Evolutionary conservation across 2,888 invertebrate genomes (phyloP).

Genomic region (Ecdyonurus torrentis): DNA sequence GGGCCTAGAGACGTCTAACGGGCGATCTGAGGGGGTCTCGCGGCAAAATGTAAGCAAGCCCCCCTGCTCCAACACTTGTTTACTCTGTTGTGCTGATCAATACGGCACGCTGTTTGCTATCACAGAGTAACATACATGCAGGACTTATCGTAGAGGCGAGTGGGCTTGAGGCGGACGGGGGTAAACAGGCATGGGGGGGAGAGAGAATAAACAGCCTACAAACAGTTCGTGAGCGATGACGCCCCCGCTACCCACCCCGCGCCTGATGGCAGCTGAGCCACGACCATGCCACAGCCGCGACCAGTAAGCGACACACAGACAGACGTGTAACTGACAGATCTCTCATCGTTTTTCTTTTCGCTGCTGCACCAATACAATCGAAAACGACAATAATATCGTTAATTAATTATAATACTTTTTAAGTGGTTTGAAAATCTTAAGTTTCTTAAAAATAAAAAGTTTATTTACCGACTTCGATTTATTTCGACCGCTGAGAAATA

Average conservation of each 20-base stretch:
- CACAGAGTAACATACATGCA: slow-evolving; percentile 5
- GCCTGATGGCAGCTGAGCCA: neutral
- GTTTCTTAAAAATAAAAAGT: slow-evolving; percentile 10
- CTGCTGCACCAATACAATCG: slow-evolving; percentile 12
- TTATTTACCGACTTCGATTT: slow-evolving; percentile 13
- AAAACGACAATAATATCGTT: slow-evolving; percentile 7
- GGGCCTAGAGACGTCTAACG: no score
- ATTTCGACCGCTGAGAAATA: slow-evolving; percentile 7
- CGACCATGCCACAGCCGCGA: neutral
- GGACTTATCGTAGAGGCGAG: slow-evolving; percentile 1
- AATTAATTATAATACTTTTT: slow-evolving; percentile 13
- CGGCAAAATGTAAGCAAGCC: slow-evolving; percentile 4
- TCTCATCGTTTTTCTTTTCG: slow-evolving; percentile 12
- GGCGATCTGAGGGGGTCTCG: neutral
- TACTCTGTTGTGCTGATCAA: slow-evolving; percentile 5
- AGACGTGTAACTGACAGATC: slow-evolving; percentile 12
- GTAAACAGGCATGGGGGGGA: neutral
- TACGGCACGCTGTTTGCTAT: slow-evolving; percentile 5
- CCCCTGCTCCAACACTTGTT: slow-evolving; percentile 2
- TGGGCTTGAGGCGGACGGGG: neutral
- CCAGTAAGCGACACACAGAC: neutral
- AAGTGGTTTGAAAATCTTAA: slow-evolving; percentile 10
- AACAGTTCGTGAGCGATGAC: neutral
- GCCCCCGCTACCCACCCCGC: neutral
- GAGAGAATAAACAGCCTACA: slow-evolving; percentile 4